Percentiles rank a stretch among this genome's conserved stretches.
Conservation (phyloP, 92 coral and sea anemone genomes). For the Parazoanthus atlanticus region DNA sequence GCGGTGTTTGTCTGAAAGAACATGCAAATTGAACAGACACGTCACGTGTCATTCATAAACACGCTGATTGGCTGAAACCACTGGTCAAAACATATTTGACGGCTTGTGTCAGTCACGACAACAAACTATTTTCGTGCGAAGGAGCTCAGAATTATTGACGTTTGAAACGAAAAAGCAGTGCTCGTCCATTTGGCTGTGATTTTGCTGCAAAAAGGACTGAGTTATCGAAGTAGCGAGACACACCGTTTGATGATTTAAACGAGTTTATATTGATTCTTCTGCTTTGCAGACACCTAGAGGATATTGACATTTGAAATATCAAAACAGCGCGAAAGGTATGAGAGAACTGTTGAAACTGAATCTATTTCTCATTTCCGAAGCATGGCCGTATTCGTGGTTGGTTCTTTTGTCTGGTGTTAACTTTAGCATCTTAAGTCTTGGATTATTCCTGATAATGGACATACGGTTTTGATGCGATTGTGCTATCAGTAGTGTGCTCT, state of each 20-base stretch:
- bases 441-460: constrained; percentile 74
- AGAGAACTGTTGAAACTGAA: constrained; percentile 67
- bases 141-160: no score
- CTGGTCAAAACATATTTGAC: constrained; percentile 28
- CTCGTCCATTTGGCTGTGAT: neutral
- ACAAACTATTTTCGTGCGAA: constrained; percentile 14
- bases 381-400: constrained; percentile 85
- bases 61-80: constrained; percentile 28
- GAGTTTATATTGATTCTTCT: neutral
- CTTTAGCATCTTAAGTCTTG: constrained; percentile 72
- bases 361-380: constrained; percentile 80
- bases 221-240: neutral
- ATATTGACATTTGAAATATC: constrained; percentile 16
- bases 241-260: neutral
- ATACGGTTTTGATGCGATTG: constrained; percentile 61
- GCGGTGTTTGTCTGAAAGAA: no score
- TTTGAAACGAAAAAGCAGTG: neutral
- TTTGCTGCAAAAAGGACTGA: neutral
- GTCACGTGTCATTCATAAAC: neutral
- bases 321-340: constrained; percentile 37
- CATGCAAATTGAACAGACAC: no score
- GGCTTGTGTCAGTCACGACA: constrained; percentile 44
- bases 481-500: neutral
- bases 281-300: neutral
- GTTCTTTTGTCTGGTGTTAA: constrained; percentile 71